These are phyloP conservation scores for Aplocera efformata DNA, from an alignment of 2,888 invertebrate genomes.

Conservation along the genomic window DNA sequence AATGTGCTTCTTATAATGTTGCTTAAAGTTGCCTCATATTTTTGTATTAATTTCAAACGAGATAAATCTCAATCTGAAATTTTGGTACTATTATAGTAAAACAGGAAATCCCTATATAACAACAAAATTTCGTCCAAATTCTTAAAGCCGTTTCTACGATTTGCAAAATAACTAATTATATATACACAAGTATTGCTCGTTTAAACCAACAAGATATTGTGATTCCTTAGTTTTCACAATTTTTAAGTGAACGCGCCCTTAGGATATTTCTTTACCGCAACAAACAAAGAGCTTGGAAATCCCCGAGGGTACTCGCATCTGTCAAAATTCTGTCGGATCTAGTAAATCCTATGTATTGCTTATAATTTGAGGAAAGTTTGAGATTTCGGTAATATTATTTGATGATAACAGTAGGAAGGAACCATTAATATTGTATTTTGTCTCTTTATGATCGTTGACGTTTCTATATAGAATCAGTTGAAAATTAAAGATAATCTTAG, in stretches of 20 bases:
- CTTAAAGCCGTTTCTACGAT: no score
- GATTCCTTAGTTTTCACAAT: not conserved
- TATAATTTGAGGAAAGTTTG: constrained; percentile 12
- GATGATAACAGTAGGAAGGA: constrained; percentile 1
- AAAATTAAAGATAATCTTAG: no score
- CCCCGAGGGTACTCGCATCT: constrained; percentile 24
- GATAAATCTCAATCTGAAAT: no score
- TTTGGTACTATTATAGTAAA: no score
- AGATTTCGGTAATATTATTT: constrained; percentile 6
- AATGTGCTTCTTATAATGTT: no score
- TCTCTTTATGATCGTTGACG: constrained; percentile 13
- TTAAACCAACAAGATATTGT: no score
- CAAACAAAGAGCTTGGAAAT: constrained; percentile 20
- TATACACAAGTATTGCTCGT: no score
- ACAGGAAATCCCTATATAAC: no score
- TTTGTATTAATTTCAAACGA: no score
- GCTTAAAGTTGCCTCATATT: no score
- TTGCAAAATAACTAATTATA: no score
- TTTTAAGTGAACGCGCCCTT: constrained; percentile 1
- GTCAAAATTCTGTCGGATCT: constrained; percentile 26
- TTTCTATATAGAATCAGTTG: constrained; percentile 5
- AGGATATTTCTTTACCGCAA: constrained; percentile 1
- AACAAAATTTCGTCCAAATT: no score
- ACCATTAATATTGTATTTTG: constrained; percentile 17
- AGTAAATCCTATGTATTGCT: constrained; percentile 19